Base-by-base conservation (phyloP, 1,140 invertebrate genomes). In the Carposina sasakii region DNA sequence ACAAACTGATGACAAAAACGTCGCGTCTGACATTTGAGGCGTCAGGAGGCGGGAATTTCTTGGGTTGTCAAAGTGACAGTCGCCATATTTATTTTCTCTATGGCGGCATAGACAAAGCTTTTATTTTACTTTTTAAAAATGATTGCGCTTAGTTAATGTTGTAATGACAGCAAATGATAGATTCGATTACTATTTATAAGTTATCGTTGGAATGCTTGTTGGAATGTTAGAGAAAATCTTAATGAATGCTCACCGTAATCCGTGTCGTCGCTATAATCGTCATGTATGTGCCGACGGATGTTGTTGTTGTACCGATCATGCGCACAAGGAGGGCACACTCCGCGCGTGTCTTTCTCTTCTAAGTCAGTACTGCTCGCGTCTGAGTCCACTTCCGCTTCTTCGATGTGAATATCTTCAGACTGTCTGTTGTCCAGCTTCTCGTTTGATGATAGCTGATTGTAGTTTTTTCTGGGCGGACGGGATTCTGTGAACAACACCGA, bases 391-490 rank as follows among this genome's bases (percentile, higher is more conserved):
- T 74, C 76, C n/a, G 75, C 66, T 56, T 76, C 81, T 41, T 85
- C 75, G 54, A 81, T 81, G 44, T 83, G 73, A 48, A 83, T 63
- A 54, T 82, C 68, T 57, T 82, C 70, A 44, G 66, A 56, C 54
- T 81, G 65, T 63, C 74, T 66, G 52, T 79, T 81, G 40, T 84
- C 77, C 30, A 83, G 70, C 56, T 79, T 81, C 44, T 85, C 83
- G 54, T 82, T 84, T 24, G 81, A 85, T 17, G 81, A 82, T n/a
- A 86, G 67, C 48, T 86, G 83, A 57, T 86, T 85, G 66, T 86
- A 86, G 48, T 85, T 76, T 64, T 86, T 86, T 15, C 82, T 65
- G 10, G 76, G 76, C 13, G 84, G 84, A 44, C 84, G 61, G 20
- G 76, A 53, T 49, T 86, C 84, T 86, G 81, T 23, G 63, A 68